phyloP scores from a whole-genome alignment of 1,140 invertebrate species.

The Drosophila micromelanica region DNA sequence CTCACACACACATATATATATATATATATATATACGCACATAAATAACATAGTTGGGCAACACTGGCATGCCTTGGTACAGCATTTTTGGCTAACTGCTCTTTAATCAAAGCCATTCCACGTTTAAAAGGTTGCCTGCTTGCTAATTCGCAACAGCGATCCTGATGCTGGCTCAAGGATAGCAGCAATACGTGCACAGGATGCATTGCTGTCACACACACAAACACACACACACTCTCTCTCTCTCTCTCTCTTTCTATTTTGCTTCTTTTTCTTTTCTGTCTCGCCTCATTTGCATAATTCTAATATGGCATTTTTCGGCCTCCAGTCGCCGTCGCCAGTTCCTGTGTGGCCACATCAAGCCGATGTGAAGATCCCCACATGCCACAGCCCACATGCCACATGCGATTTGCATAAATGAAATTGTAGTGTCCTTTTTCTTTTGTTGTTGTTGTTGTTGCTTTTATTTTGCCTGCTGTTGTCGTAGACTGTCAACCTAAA shows the following conservation, averaged over 20 bases:
- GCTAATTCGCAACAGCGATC: slow-evolving; percentile 34
- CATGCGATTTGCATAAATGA: slow-evolving; percentile 78
- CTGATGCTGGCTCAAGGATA: slow-evolving; percentile 17
- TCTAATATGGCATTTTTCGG: slow-evolving; percentile 79
- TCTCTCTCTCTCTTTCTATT: neutral
- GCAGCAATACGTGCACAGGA: slow-evolving; percentile 25
- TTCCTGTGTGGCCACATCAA: slow-evolving; percentile 45
- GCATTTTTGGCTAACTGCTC: slow-evolving; percentile 34
- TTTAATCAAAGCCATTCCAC: slow-evolving; percentile 50
- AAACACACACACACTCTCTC: slow-evolving; percentile 1
- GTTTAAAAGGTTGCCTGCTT: slow-evolving; percentile 16
- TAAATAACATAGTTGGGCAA: slow-evolving; percentile 28
- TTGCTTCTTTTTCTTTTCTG: neutral
- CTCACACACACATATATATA: slow-evolving; percentile 2
- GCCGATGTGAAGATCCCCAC: slow-evolving; percentile 8
- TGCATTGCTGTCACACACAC: slow-evolving; percentile 4
- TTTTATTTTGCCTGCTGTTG: slow-evolving; percentile 16
- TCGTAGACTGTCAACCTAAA: slow-evolving; percentile 71
- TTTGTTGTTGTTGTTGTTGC: neutral
- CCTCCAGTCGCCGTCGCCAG: slow-evolving; percentile 17
- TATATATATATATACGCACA: slow-evolving; percentile 9
- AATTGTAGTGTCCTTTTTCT: slow-evolving; percentile 54
- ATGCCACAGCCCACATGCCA: slow-evolving; percentile 18
- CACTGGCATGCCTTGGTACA: slow-evolving; percentile 15
- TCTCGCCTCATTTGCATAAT: slow-evolving; percentile 73